Evolutionary conservation across 2,113 vertebrate genomes (phyloP).

Genomic region (Buteo buteo): DNA sequence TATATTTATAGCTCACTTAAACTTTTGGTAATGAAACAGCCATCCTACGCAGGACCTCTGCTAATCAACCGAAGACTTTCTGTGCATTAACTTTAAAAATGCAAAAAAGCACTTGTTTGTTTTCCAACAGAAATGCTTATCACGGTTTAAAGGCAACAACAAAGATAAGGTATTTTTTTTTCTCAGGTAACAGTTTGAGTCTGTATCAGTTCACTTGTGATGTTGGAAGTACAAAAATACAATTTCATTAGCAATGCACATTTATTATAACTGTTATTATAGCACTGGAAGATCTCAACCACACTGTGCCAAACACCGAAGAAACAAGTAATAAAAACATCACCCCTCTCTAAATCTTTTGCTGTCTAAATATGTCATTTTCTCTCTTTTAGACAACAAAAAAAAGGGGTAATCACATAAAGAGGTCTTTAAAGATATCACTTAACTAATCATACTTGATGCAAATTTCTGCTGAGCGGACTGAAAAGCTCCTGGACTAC

Average conservation of each 20-base stretch:
- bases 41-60: conserved; percentile 14
- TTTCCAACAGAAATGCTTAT: neutral
- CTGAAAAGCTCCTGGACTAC: neutral
- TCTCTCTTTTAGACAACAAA: neutral
- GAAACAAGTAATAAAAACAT: conserved; percentile 13
- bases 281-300: neutral
- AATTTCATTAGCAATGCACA: neutral
- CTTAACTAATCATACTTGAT: neutral
- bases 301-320: neutral
- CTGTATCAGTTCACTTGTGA: conserved; percentile 22
- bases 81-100: conserved; percentile 6
- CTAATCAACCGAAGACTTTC: conserved; percentile 45
- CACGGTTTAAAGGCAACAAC: neutral
- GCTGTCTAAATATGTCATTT: neutral
- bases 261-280: neutral
- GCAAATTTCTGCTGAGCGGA: neutral
- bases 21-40: conserved; percentile 45
- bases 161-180: neutral
- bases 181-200: neutral
- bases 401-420: neutral
- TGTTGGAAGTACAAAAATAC: neutral
- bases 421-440: neutral
- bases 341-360: neutral
- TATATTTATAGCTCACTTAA: conserved; percentile 61
- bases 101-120: neutral